Conservation (phyloP, 2,113 vertebrate genomes). For the Chiloscyllium plagiosum region DNA sequence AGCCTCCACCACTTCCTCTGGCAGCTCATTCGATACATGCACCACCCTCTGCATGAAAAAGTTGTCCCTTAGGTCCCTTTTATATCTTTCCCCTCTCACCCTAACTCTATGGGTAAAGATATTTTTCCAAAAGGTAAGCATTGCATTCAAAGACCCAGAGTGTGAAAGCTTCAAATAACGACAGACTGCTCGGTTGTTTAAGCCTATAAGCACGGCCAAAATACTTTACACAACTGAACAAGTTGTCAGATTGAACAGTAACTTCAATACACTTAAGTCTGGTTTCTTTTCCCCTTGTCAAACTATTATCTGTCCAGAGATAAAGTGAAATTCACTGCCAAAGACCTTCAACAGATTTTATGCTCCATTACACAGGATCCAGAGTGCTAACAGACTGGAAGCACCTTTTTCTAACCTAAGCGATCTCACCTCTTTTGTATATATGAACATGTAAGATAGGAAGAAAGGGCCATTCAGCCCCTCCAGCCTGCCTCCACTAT, state of each 20-base stretch:
- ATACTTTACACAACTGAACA: background rate
- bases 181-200: background rate
- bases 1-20: too few relatives aligned
- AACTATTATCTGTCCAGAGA: background rate
- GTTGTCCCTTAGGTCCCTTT: too few relatives aligned
- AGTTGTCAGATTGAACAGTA: constrained; percentile 4
- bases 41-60: too few relatives aligned
- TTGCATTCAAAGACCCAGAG: background rate
- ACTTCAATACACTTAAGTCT: background rate
- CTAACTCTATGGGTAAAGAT: background rate
- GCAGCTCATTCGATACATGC: too few relatives aligned
- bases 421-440: background rate
- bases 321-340: background rate
- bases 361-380: background rate
- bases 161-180: background rate
- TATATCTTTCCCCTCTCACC: too few relatives aligned
- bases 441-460: too few relatives aligned
- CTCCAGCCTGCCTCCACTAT: too few relatives aligned
- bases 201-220: background rate
- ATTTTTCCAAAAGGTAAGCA: background rate
- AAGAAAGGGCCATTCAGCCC: too few relatives aligned
- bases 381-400: background rate
- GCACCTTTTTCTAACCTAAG: background rate
- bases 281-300: background rate
- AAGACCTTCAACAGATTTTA: constrained; percentile 12